Percentiles rank a stretch among this genome's conserved stretches.
phyloP scores from a whole-genome alignment of 2,888 invertebrate genomes.

The Xestia sexstrigata region DNA sequence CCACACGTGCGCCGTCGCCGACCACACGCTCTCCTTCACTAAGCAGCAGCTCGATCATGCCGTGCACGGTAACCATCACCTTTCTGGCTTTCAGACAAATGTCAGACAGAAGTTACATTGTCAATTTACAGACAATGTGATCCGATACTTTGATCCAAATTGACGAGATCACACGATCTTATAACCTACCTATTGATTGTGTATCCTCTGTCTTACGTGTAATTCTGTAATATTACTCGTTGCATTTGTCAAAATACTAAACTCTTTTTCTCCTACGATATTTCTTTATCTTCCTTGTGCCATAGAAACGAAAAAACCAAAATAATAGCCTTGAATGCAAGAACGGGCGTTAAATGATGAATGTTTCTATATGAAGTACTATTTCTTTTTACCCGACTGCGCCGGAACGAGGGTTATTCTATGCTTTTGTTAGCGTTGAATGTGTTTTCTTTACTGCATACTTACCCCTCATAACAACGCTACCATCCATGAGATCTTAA shows the following conservation, averaged over 20 bases:
- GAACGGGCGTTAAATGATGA: neutral
- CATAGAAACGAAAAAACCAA: neutral
- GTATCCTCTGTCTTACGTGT: neutral
- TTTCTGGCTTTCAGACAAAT: conserved; percentile 13
- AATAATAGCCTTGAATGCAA: neutral
- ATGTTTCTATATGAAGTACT: neutral
- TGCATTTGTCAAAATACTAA: conserved; percentile 26
- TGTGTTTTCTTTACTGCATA: conserved; percentile 22
- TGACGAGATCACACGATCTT: neutral
- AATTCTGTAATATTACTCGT: neutral
- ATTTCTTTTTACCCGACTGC: too few relatives aligned
- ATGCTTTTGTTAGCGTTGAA: neutral
- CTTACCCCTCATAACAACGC: conserved; percentile 28
- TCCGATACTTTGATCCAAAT: neutral
- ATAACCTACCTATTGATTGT: neutral
- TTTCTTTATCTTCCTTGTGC: neutral
- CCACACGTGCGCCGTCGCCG: conserved; percentile 97
- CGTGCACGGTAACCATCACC: conserved; percentile 92
- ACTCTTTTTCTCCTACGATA: neutral
- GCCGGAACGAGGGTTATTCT: too few relatives aligned
- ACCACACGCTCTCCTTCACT: conserved; percentile 95
- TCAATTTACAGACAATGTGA: neutral
- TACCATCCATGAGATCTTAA: neutral
- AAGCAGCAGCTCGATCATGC: conserved; percentile 97
- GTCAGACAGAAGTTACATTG: neutral